Percentiles rank a stretch among this genome's conserved stretches.
Evolutionary conservation across 1,140 invertebrate species (phyloP).

Genomic region (Aphidius ervi): DNA sequence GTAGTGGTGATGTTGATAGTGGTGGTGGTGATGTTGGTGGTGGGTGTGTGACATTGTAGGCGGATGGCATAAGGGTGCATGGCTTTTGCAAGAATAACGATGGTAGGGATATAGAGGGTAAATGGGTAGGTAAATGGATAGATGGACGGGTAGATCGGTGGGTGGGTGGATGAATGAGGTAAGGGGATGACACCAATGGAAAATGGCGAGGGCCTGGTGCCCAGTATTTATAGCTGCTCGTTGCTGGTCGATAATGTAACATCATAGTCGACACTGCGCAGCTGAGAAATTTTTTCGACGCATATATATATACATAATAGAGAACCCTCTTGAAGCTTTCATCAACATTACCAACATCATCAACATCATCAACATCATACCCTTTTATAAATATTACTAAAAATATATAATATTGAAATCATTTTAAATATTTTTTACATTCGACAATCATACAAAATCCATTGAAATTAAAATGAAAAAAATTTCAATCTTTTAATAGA

Average conservation of each 20-base stretch:
- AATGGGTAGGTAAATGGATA: conserved; percentile 11
- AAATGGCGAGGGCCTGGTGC: conserved; percentile 41
- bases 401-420: not conserved
- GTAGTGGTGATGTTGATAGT: not conserved
- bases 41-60: conserved; percentile 18
- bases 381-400: not conserved
- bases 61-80: conserved; percentile 25
- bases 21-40: not conserved
- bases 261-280: conserved; percentile 41
- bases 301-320: not conserved
- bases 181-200: conserved; percentile 10
- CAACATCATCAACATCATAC: not conserved
- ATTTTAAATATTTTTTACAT: no score
- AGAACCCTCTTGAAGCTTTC: not conserved
- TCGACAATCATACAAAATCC: no score
- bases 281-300: conserved; percentile 33
- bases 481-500: no score
- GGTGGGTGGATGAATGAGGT: conserved; percentile 14
- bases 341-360: not conserved
- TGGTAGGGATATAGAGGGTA: conserved; percentile 5
- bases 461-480: no score
- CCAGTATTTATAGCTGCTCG: conserved; percentile 48
- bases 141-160: conserved; percentile 24
- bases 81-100: not conserved
- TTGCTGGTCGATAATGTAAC: conserved; percentile 45